phyloP scores from a whole-genome alignment of 2,113 vertebrate species.

The Aythya baeri region DNA sequence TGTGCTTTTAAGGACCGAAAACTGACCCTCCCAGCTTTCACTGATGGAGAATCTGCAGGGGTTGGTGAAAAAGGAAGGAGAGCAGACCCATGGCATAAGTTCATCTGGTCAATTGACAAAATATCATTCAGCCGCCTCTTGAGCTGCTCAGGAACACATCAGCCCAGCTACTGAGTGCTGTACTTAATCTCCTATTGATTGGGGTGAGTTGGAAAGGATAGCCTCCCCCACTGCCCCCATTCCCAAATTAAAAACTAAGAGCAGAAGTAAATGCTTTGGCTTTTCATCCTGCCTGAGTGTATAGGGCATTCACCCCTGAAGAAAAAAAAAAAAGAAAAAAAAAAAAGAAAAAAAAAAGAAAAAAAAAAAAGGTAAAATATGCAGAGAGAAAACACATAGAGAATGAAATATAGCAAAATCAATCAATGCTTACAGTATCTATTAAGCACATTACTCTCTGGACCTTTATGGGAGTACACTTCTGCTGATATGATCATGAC shows the following conservation, averaged over 20 bases:
- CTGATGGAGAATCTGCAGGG: neutral
- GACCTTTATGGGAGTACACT: constrained; percentile 34
- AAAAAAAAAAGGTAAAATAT: neutral
- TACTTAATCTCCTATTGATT: constrained; percentile 63
- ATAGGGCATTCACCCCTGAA: neutral
- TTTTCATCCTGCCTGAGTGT: neutral
- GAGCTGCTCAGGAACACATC: constrained; percentile 20
- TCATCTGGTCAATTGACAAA: neutral
- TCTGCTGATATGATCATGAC: constrained; percentile 50
- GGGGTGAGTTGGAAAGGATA: neutral
- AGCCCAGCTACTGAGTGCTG: constrained; percentile 33
- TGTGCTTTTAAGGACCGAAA: neutral
- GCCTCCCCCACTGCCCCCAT: neutral
- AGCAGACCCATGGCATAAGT: neutral
- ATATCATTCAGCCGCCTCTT: neutral
- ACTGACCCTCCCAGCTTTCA: neutral
- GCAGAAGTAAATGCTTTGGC: neutral
- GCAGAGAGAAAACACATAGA: neutral
- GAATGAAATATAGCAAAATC: constrained; percentile 46
- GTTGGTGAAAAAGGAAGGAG: neutral
- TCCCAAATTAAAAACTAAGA: neutral
- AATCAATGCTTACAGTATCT: constrained; percentile 49
- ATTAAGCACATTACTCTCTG: constrained; percentile 51
- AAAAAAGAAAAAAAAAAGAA: neutral
- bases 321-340: neutral